phyloP scores from a whole-genome alignment of 2,113 vertebrate genomes.

The Alligator sinensis region DNA sequence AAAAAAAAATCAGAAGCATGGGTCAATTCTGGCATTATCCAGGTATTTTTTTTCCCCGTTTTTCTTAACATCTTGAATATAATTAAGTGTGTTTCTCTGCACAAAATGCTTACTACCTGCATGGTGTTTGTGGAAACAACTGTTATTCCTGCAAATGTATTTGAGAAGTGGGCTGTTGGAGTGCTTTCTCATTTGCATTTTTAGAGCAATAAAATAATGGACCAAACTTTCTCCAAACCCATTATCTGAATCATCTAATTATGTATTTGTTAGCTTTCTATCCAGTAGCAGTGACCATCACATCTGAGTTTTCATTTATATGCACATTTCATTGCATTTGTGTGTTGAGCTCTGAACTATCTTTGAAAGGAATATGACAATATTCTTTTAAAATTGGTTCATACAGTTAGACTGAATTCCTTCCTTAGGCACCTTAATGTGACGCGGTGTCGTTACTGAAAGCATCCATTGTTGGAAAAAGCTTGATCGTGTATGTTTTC shows the following conservation, averaged over 20 bases:
- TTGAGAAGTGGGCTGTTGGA: background rate
- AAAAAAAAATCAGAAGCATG: background rate
- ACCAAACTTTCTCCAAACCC: background rate
- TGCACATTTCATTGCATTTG: background rate
- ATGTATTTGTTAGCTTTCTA: background rate
- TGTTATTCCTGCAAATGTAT: background rate
- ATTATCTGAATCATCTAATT: conserved; percentile 20
- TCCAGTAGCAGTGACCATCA: background rate
- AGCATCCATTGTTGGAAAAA: no score
- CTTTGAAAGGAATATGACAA: background rate
- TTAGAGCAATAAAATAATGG: conserved; percentile 29
- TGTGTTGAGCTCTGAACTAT: background rate
- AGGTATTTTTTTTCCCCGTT: background rate
- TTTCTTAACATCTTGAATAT: conserved; percentile 20
- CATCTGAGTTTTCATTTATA: no score
- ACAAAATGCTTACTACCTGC: background rate
- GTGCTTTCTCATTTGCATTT: conserved; percentile 6
- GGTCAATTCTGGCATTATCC: conserved; percentile 26
- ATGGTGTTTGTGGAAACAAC: background rate
- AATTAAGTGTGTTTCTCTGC: conserved; percentile 12
- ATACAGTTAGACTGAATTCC: no score
- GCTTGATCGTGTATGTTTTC: no score
- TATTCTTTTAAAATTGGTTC: conserved; percentile 10
- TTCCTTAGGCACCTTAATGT: no score
- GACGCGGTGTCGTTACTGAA: no score